Base-by-base conservation (phyloP, 2,797 vertebrate genomes). In the Erpetoichthys calabaricus region DNA sequence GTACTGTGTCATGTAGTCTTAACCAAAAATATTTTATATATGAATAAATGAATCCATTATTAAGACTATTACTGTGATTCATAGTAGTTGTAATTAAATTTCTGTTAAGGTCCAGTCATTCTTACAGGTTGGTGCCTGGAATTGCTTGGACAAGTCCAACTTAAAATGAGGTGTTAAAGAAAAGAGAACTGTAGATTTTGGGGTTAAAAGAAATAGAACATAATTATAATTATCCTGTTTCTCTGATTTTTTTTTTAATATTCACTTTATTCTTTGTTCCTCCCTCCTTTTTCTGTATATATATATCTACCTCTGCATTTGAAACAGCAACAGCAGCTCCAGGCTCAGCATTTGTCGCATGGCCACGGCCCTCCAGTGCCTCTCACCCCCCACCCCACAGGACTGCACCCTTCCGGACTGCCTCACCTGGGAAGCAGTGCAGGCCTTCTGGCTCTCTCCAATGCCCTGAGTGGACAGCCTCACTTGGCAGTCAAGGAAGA, bases 401-500 rank as follows among this genome's bases (percentile, higher is more conserved):
- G 92, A 74, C 88, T 95, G 57, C 92, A 92, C 71, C 90, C 89
- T 51, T 87, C 90, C 62, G 86, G 86, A 62, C 84, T 89, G 59
- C 84, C 86, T 44, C 87, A 92, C 25, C 83, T 95, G 0, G 89
- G 90, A 55, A 88, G 91, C 74, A 92, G 91, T 5, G 91, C 92
- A 49, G 84, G 92, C 67, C 91, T 96, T 45, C 82, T 96, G 58
- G 91, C 92, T 46, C 86, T 94, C 46, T 91, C 91, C 53, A 91
- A 87, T 73, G 91, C 91, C 64, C 86, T 96, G 62, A 87, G 91
- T 73, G 89, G 73, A 59, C 72, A 91, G 59, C 89, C 91, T 73
- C 91, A 96, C 79, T 84, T 92, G 76, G 68, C 73, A 61, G 83
- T 90, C 72, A 94, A 93, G 84, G 91, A 94, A 60, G 92, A 96